Percentiles rank a stretch among this genome's conserved stretches.
Conservation (phyloP, 2,113 vertebrate genomes). For the Motacilla tschutschensis region DNA sequence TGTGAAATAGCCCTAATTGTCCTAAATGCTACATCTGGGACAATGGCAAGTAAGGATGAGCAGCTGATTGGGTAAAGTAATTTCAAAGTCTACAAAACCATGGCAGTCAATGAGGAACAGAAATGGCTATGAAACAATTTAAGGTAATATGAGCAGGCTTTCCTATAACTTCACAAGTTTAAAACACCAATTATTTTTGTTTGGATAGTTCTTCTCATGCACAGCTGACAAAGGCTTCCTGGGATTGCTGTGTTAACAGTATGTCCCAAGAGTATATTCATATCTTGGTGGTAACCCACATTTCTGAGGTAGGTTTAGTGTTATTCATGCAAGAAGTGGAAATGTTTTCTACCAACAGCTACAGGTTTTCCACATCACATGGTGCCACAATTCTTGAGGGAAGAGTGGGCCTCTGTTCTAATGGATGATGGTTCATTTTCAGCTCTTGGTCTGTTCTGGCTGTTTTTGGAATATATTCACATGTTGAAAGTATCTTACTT, state of each 20-base stretch:
- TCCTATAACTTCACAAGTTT: background rate
- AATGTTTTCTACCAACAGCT: background rate
- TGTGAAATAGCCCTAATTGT: constrained; percentile 44
- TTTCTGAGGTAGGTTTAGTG: background rate
- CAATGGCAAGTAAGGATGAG: background rate
- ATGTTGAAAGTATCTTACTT: background rate
- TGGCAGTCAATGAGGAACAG: background rate
- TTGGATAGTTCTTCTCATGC: too few species aligned
- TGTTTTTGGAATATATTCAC: background rate
- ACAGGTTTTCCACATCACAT: background rate
- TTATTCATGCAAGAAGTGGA: background rate
- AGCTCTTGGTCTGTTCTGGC: background rate
- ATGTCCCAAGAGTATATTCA: background rate
- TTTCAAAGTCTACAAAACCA: background rate
- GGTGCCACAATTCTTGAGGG: background rate
- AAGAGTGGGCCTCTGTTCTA: background rate
- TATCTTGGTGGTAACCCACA: background rate
- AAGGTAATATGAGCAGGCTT: background rate
- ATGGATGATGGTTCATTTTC: background rate
- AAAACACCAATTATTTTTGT: background rate
- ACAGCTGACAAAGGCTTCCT: too few species aligned
- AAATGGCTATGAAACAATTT: background rate
- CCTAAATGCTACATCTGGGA: constrained; percentile 22
- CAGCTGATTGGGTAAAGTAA: constrained; percentile 27
- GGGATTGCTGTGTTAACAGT: too few species aligned